phyloP scores from a whole-genome alignment of 37 sponge, comb jelly and placozoan genomes.

The Crambe crambe region DNA sequence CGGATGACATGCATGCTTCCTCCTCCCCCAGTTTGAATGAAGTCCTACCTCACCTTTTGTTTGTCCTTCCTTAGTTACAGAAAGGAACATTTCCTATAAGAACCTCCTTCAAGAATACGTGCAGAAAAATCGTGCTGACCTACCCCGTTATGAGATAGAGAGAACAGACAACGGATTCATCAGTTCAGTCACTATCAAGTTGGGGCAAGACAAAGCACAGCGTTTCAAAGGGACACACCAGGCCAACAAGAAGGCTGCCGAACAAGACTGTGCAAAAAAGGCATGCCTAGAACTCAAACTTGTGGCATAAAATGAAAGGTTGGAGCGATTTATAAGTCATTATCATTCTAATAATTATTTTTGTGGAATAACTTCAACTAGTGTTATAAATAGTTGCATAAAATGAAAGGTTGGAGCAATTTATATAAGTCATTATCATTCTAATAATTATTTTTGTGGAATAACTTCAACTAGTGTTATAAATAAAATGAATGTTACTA shows the following conservation, averaged over 20 bases:
- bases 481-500: too few relatives aligned
- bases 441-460: too few relatives aligned
- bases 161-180: constrained; percentile 6
- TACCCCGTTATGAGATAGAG: constrained; percentile 45
- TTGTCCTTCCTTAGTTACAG: background rate
- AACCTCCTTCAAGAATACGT: constrained; percentile 57
- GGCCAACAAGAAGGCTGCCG: constrained; percentile 40
- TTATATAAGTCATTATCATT: too few relatives aligned
- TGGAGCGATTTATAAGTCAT: background rate
- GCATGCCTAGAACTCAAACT: constrained; percentile 36
- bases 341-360: too few relatives aligned
- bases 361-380: too few relatives aligned
- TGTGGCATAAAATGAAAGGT: background rate
- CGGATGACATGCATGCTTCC: too few relatives aligned
- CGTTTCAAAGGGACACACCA: background rate
- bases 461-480: too few relatives aligned
- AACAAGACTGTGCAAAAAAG: constrained; percentile 33
- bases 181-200: constrained; percentile 11
- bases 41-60: too few relatives aligned
- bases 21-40: too few relatives aligned
- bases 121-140: constrained; percentile 27
- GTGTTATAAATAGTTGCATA: too few relatives aligned
- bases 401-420: too few relatives aligned
- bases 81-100: constrained; percentile 34
- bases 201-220: background rate